phyloP scores from a whole-genome alignment of 1,140 invertebrate species.

The Apis mellifera region Amel_HAv3.1 CM009946.2:3393501-3394000 shows the following conservation, averaged over 20 bases:
- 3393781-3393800: constrained; percentile 51
- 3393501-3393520: too few species aligned
- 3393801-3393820: constrained; percentile 53
- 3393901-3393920: constrained; percentile 71
- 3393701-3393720: constrained; percentile 29
- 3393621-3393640: neutral
- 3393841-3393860: constrained; percentile 50
- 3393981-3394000: neutral
- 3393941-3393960: constrained; percentile 4
- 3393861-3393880: constrained; percentile 46
- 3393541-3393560: too few species aligned
- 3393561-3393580: too few species aligned
- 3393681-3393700: constrained; percentile 48
- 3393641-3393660: constrained; percentile 28
- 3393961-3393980: constrained; percentile 34
- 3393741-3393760: neutral
- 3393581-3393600: neutral
- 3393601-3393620: neutral
- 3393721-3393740: constrained; percentile 7
- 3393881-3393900: constrained; percentile 56
- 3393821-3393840: constrained; percentile 54
- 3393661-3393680: constrained; percentile 52
- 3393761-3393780: constrained; percentile 39
- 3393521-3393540: too few species aligned
- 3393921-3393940: constrained; percentile 50